Percentiles rank a stretch among this genome's conserved stretches.
phyloP scores from a whole-genome alignment of 92 coral and sea anemone species.

The Umimayanthus chanpuru region DNA sequence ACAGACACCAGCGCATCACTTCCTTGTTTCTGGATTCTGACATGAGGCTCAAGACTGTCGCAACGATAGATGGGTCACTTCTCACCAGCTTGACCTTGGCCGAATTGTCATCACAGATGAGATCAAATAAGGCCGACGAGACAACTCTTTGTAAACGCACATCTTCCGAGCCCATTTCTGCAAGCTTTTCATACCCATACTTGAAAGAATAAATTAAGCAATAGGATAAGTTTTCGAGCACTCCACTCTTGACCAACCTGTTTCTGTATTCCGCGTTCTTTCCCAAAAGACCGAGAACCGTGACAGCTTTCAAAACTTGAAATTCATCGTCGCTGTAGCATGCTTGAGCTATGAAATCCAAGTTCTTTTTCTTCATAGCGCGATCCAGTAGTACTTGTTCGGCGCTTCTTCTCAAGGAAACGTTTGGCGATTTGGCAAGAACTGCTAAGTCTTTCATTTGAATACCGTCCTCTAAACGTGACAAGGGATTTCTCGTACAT shows the following conservation, averaged over 20 bases:
- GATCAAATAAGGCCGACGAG: conserved; percentile 81
- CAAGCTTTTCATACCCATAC: conserved; percentile 68
- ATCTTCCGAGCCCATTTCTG: conserved; percentile 64
- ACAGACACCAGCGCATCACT: conserved; percentile 88
- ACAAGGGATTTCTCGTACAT: conserved; percentile 75
- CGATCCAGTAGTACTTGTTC: conserved; percentile 80
- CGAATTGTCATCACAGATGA: conserved; percentile 74
- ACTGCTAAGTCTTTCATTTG: conserved; percentile 75
- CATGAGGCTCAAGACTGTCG: conserved; percentile 69
- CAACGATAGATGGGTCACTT: conserved; percentile 66
- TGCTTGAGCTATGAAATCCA: conserved; percentile 71
- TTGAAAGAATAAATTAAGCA: conserved; percentile 73
- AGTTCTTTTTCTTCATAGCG: conserved; percentile 71
- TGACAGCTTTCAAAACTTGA: conserved; percentile 81
- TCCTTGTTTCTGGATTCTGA: conserved; percentile 74
- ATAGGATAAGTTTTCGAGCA: conserved; percentile 74
- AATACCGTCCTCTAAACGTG: conserved; percentile 76
- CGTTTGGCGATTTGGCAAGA: conserved; percentile 81
- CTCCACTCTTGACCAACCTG: conserved; percentile 66
- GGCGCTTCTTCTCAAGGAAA: conserved; percentile 80
- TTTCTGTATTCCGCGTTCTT: conserved; percentile 67
- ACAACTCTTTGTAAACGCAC: conserved; percentile 72
- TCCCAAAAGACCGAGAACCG: conserved; percentile 76
- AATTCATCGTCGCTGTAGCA: conserved; percentile 72
- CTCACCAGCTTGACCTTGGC: conserved; percentile 60